Evolutionary conservation across 2,797 vertebrate species (phyloP).

Genomic region (Pantherophis vulpinus): DNA sequence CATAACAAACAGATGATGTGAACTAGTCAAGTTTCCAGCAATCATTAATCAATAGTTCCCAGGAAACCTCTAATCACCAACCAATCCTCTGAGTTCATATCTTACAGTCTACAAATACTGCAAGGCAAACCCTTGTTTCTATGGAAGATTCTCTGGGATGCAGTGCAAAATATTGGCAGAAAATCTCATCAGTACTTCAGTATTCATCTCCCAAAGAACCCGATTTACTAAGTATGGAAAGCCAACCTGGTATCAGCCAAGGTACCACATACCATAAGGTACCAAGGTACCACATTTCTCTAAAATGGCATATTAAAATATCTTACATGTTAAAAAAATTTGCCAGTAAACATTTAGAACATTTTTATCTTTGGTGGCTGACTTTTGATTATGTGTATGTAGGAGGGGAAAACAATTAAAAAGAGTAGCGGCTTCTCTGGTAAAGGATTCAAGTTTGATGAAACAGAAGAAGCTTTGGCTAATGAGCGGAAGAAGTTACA

Average conservation of each 20-base stretch:
- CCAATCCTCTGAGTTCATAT: not conserved
- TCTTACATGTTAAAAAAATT: not conserved
- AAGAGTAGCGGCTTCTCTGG: slow-evolving; percentile 98
- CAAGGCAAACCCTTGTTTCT: not conserved
- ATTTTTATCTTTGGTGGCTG: not conserved
- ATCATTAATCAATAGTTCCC: not conserved
- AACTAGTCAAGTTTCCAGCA: not conserved
- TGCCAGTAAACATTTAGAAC: not conserved
- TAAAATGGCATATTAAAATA: not conserved
- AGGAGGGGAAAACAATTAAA: slow-evolving; percentile 96
- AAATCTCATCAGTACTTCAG: not conserved
- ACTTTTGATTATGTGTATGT: slow-evolving; percentile 20
- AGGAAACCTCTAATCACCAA: not conserved
- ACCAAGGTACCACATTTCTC: not conserved
- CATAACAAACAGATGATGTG: not conserved
- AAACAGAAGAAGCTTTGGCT: slow-evolving; percentile 94
- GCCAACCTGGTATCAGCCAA: not conserved
- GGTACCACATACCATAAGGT: not conserved
- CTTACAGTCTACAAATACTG: not conserved
- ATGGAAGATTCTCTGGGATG: not conserved
- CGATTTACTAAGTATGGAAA: not conserved
- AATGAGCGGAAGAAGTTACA: slow-evolving; percentile 98
- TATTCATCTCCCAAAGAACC: not conserved
- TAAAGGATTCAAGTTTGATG: slow-evolving; percentile 98
- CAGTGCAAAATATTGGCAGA: not conserved